Evolutionary conservation across 2,797 vertebrate genomes (phyloP), one percentile per base, ranked within the genome.

Genomic region (Parotocinclus haroldoi): DNA sequence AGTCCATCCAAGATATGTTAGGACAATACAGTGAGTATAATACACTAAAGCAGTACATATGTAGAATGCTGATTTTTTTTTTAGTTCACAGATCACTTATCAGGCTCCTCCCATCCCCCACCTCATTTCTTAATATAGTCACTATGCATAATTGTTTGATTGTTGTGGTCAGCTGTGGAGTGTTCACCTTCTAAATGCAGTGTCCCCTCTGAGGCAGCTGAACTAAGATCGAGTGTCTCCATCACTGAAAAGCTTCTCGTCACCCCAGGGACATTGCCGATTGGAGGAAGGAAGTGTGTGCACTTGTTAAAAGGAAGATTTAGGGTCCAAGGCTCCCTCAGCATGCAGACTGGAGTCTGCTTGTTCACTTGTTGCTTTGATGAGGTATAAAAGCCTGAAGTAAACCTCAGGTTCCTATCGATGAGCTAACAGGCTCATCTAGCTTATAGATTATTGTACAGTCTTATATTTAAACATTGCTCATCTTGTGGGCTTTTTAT

Each of bases 291-390:
- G 87, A 92, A 91, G 88, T 73, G 76, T 73, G 78, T 82, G 78
- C 71, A 89, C 82, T 90, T 90, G 90, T 91, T 84, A 90, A 91
- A 66, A 66, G 53, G 46, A 84, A 90, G 91, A 88, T 92, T 92
- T 92, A 90, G 89, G 85, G 84, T 81, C 84, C 66, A 60, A 76
- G 79, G 60, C 75, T 88, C 88, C 83, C 58, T 58, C 19, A 65
- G 59, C 52, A 4, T 68, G 49, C 50, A 54, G 65, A 69, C 61
- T 82, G 82, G 83, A 83, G 86, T 90, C 92, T 93, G 89, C 85
- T 92, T 87, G 88, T 93, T 84, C 87, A 93, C 93, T 94, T 96
- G 94, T 92, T 92, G 92, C 90, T 91, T 92, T 93, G 89, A 90
- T 92, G 89, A 80, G 13, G 78, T 91, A 91, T 93, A 87, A 93